Evolutionary conservation across 30 jellyfish, hydroid and myxozoan species (phyloP).

Genomic region (Sanderia malayensis): DNA sequence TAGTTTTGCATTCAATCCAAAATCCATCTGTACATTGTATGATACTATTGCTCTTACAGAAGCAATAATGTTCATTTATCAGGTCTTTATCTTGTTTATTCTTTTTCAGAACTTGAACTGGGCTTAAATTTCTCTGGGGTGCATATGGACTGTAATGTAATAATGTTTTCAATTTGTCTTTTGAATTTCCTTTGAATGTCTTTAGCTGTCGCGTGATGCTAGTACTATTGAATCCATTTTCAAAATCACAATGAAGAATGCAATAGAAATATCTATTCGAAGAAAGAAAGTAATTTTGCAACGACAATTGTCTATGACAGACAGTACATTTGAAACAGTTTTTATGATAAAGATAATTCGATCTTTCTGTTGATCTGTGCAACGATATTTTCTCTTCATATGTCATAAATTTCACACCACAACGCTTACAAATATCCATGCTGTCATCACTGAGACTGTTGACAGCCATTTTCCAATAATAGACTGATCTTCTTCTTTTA

Average conservation of each 20-base stretch:
- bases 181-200: conserved; percentile 62
- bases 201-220: conserved; percentile 74
- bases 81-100: neutral
- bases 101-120: too few relatives aligned
- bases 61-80: conserved; percentile 51
- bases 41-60: conserved; percentile 55
- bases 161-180: conserved; percentile 39
- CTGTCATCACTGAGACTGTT: neutral
- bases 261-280: conserved; percentile 76
- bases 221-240: conserved; percentile 60
- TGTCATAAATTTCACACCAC: conserved; percentile 48
- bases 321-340: conserved; percentile 81
- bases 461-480: neutral
- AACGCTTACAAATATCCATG: conserved; percentile 43
- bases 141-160: conserved; percentile 55
- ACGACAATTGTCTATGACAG: conserved; percentile 61
- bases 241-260: conserved; percentile 76
- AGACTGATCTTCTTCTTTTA: too few relatives aligned
- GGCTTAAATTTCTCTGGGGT: conserved; percentile 36
- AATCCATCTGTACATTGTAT: conserved; percentile 38
- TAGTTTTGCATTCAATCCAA: conserved; percentile 85
- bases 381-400: conserved; percentile 67
- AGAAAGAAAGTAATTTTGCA: conserved; percentile 77
- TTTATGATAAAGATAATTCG: conserved; percentile 66
- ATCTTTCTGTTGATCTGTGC: conserved; percentile 57